Evolutionary conservation across 2,113 vertebrate genomes (phyloP), one percentile per base, ranked within the genome.

Genomic region (Macrotus californicus): DNA sequence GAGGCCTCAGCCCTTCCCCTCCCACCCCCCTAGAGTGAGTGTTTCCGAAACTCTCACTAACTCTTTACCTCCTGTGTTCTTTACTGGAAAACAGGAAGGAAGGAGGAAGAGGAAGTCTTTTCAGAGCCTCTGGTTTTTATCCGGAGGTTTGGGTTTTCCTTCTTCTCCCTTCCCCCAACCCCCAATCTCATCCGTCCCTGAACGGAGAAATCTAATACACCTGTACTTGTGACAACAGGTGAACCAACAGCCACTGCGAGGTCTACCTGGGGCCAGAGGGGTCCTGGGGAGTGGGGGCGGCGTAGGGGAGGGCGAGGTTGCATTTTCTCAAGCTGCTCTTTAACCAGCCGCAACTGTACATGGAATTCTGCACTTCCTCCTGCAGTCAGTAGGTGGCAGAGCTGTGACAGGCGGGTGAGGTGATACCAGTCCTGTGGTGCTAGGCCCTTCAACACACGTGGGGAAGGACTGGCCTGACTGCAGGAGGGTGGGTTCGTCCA

Each of bases 331-430:
- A 85, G 72, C 59, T 22, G 29, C 16, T 95, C 66, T 56, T 73
- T 15, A 85, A 80, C 50, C 36, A 6, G 24, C 6, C 5, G 48
- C 12, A 29, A 80, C 2, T 10, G 50, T 0, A 7, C 2, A 7
- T 26, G 21, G 77, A 90, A 29, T 48, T 9, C 7, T 92, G 96
- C 91, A 90, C 86, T 46, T 95, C 93, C 76, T 50, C 22, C 4
- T 34, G 16, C 1, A 41, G 67, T 95, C 97, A 94, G 96, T 92
- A 97, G 97, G 97, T 98, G 97, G 97, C 97, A 96, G 97, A 96
- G 95, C 95, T 92, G 97, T 4, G 46, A 96, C 95, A 77, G 96
- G 86, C 91, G 52, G 1, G 52, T 66, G 81, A 80, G 1, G 52
- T 61, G 81, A 76, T 50, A 48, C 8, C 76, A 52, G 54, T 56